Base-by-base conservation (phyloP, 2,888 invertebrate species). In the Crocallis elinguaria region DNA sequence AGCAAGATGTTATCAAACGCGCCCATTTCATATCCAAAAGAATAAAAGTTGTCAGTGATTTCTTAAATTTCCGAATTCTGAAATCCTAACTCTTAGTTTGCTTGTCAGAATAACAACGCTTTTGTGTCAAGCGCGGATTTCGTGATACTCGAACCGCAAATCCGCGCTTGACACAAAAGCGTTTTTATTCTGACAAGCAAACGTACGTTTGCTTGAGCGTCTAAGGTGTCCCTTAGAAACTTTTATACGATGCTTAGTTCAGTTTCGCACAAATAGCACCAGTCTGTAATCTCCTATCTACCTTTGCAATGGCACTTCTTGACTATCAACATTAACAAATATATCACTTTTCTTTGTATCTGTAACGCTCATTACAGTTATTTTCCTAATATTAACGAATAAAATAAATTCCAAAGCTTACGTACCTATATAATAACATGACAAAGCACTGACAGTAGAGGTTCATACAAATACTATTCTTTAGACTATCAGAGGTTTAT, bases 231-330 rank as follows among this genome's bases (percentile, higher is more conserved):
- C n/a, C n/a, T n/a, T n/a, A n/a, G n/a, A n/a, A n/a, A n/a, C n/a
- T 19, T 19, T 19, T 19, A 4, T 6, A 4, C 29, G 29, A 6
- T 3, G 12, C 11, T 3, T 2, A 29, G 8, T 12, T 14, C n/a
- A 3, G 13, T 32, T 3, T 13, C 32, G 8, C 3, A 13, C 7
- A 5, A 30, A 16, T 36, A 39, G 17, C 9, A 38, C 37, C 42
- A 30, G 39, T 44, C 12, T 48, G 50, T 17, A 33, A 4, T 21
- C 38, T 39, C 29, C 45, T 46, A 44, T 38, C 48, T 25, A 6
- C 30, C 23, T 36, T 43, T 32, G 41, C 11, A 73, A 82, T 84
- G 84, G 84, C 84, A 84, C 84, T 69, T 73, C 61, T 69, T 77
- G 81, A 80, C 79, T 79, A 79, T 45, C n/a, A 46, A 29, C 43